Evolutionary conservation across 2,888 invertebrate species (phyloP).

Genomic region (Meteorus colon): DNA sequence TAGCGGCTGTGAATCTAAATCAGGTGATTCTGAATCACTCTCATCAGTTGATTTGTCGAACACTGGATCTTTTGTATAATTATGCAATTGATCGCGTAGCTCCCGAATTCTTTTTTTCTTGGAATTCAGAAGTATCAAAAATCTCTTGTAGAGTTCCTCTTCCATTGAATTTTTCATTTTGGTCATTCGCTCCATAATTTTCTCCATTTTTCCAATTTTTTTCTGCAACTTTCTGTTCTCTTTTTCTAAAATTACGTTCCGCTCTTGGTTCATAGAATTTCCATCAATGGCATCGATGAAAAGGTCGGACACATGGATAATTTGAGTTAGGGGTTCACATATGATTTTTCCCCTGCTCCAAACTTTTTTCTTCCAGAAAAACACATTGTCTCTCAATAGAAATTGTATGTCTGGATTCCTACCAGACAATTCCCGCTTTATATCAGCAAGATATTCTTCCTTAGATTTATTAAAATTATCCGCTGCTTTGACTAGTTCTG

Average conservation of each 20-base stretch:
- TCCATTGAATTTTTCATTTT: constrained; percentile 57
- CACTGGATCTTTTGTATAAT: constrained; percentile 23
- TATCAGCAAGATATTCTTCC: constrained; percentile 54
- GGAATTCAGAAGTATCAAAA: constrained; percentile 58
- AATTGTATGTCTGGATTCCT: constrained; percentile 55
- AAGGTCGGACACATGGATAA: constrained; percentile 47
- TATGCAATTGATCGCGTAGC: constrained; percentile 48
- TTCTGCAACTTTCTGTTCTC: constrained; percentile 50
- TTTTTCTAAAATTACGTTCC: constrained; percentile 27
- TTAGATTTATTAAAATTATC: constrained; percentile 48
- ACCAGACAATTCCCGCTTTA: constrained; percentile 55
- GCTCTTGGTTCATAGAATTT: constrained; percentile 43
- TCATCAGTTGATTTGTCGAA: constrained; percentile 56
- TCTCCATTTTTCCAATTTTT: constrained; percentile 43
- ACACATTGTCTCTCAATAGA: constrained; percentile 47
- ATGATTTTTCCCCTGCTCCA: constrained; percentile 57
- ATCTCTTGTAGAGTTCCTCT: constrained; percentile 55
- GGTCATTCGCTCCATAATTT: constrained; percentile 51
- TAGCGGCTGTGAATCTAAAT: constrained; percentile 4
- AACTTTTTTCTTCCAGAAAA: constrained; percentile 58
- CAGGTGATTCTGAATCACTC: constrained; percentile 46
- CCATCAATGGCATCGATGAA: constrained; percentile 48
- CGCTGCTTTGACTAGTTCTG: constrained; percentile 49
- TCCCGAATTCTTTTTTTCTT: constrained; percentile 60
- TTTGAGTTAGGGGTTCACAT: constrained; percentile 49